Evolutionary conservation across 2,888 invertebrate species (phyloP), one percentile per base, ranked within the genome.

Genomic region (Ophion ventricosus): DNA sequence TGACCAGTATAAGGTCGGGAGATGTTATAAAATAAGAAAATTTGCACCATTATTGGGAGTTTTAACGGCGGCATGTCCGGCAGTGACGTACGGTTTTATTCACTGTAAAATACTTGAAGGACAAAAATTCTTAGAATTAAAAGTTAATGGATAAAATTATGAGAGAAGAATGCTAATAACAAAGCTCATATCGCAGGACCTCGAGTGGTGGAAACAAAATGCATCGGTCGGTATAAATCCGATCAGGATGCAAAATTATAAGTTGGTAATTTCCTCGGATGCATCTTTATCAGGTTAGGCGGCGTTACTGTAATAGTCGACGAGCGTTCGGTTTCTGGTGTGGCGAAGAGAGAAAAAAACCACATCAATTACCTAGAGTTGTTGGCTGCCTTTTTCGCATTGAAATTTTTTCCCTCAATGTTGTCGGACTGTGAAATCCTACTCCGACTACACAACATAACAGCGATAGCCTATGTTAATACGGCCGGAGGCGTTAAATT

Each of bases 401-500:
- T 84, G 10, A 82, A 82, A 43, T 70, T 49, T 5, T 74, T 82
- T 23, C 49, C 75, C 11, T 61, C 25, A 17, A 26, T 56, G 10
- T 29, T 70, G n/a, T n/a, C 17, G 2, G 17, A 8, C 5, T 56
- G 26, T 35, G 67, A 75, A 59, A 25, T 80, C 7, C 20, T 66
- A 49, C 26, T 77, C 20, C 69, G 85, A 11, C 23, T 75, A 43
- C 76, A 85, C 17, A 83, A 84, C 17, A 84, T 57, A 1, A 77
- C 74, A 7, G 66, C 80, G 2, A 69, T 82, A n/a, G 14, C 77
- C 17, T 82, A 87, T 23, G 26, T 86, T 20, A 85, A 80, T 49
- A 83, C 35, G 25, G 59, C 76, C 2, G 83, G 79, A 0, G 83
- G 79, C 3, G 26, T 85, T 0, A 74, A 74, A 23, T 78, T 70